Evolutionary conservation across 2,888 invertebrate genomes (phyloP).

Genomic region (Lissocephala sabroskyi): DNA sequence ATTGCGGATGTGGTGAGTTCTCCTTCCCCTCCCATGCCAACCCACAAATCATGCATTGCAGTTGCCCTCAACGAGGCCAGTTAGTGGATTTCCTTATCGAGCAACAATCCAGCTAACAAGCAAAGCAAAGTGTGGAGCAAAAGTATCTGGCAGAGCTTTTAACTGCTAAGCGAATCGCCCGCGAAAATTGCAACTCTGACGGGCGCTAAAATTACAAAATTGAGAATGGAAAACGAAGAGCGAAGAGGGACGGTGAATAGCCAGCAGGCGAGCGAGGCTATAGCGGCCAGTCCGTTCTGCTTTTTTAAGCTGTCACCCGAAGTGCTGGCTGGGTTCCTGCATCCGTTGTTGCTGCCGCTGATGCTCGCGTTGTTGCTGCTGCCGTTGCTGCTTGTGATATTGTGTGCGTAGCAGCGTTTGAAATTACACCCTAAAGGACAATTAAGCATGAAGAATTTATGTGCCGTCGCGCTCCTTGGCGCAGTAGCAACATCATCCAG

Average conservation of each 20-base stretch:
- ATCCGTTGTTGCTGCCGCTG: constrained; percentile 22
- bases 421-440: constrained; percentile 71
- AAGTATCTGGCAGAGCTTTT: too few species aligned
- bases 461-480: constrained; percentile 31
- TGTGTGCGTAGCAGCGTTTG: constrained; percentile 58
- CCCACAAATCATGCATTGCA: too few species aligned
- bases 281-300: too few species aligned
- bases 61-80: too few species aligned
- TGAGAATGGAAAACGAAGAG: constrained; percentile 6
- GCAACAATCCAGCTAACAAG: too few species aligned
- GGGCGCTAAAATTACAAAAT: constrained; percentile 31
- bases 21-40: too few species aligned
- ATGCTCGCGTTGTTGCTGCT: constrained; percentile 1
- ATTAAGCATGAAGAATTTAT: constrained; percentile 69
- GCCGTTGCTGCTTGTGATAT: constrained; percentile 20
- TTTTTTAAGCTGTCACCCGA: constrained; percentile 31
- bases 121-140: too few species aligned
- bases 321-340: constrained; percentile 5
- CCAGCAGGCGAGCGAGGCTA: neutral
- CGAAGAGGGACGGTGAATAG: constrained; percentile 13
- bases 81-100: constrained; percentile 23
- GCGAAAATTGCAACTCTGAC: constrained; percentile 34
- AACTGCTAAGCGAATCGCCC: neutral
- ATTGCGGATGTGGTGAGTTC: constrained; percentile 24
- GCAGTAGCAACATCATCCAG: constrained; percentile 14